Percentiles rank a stretch among this genome's conserved stretches.
Conservation (phyloP, 2,797 vertebrate species). For the Oceanodroma leucorhoa region DNA sequence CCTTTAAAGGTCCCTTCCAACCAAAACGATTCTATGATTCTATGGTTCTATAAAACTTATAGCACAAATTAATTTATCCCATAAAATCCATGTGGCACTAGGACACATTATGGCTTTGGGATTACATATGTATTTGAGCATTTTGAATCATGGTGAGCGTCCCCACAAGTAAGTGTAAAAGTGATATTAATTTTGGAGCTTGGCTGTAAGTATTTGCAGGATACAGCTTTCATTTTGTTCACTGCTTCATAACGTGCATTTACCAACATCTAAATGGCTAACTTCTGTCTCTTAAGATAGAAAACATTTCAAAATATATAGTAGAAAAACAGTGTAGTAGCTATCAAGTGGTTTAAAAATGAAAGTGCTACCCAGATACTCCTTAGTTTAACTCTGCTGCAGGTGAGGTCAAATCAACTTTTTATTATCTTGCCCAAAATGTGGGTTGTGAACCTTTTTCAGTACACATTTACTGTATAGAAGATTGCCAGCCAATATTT, state of each 20-base stretch:
- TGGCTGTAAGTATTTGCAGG: not conserved
- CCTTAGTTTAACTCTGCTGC: not conserved
- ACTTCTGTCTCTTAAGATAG: not conserved
- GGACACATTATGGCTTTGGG: not conserved
- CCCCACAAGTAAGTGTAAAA: not conserved
- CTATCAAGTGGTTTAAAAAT: not conserved
- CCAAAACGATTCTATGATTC: not conserved
- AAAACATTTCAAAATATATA: not conserved
- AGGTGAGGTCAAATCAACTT: not conserved
- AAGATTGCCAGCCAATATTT: not conserved
- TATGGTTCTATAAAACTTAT: not conserved
- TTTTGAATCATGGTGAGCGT: not conserved
- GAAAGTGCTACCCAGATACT: not conserved
- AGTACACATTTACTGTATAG: not conserved
- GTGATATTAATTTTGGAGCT: not conserved
- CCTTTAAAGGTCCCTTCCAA: not conserved
- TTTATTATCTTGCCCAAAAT: not conserved
- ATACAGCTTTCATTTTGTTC: not conserved
- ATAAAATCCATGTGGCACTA: not conserved
- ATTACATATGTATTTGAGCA: not conserved
- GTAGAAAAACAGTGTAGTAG: not conserved
- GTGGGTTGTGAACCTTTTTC: not conserved
- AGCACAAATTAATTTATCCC: not conserved
- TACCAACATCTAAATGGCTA: not conserved
- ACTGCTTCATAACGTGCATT: not conserved